Evolutionary conservation across 2,888 invertebrate species (phyloP), one percentile per base, ranked within the genome.

Genomic region (Omphaloscelis lunosa): DNA sequence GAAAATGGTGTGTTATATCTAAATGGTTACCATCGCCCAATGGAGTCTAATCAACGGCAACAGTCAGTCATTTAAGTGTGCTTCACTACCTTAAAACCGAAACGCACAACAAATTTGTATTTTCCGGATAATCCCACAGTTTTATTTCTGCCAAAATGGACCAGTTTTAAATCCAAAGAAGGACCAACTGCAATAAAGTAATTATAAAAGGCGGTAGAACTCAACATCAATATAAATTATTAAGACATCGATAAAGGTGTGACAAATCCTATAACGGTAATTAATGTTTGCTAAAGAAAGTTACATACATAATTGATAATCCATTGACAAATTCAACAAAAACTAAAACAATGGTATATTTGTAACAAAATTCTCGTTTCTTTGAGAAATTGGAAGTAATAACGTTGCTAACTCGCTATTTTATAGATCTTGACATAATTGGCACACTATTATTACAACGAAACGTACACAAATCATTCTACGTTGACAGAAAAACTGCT

Each of bases 321-420:
- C 66, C 41, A 78, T 80, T 80, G 83, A 79, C 76, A 72, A 71
- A 80, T 62, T 58, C 48, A 51, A 81, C 7, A 88, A 88, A 88
- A 82, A 88, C 83, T 61, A 75, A 70, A 85, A 88, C 85, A 88
- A 88, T 88, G 87, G 81, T 82, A 65, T 77, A 67, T 81, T 83
- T 86, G 79, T 88, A 87, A 85, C 53, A 62, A 81, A 74, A 82
- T 80, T 85, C 74, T 72, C 39, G 74, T 80, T 87, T 86, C 75
- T 79, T 87, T 79, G 53, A 23, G 51, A 51, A 66, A 65, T 67
- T 87, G 73, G 67, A 75, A 79, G 78, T 79, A 82, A 45, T 61
- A 69, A 77, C 53, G 59, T 79, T 72, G 45, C 73, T 66, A 61
- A 63, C 76, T 66, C 45, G 53, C 61, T 72, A 59, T 72, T 80